Evolutionary conservation across 2,888 invertebrate species (phyloP), one percentile per base, ranked within the genome.

Genomic region (Ophion obscuratus): DNA sequence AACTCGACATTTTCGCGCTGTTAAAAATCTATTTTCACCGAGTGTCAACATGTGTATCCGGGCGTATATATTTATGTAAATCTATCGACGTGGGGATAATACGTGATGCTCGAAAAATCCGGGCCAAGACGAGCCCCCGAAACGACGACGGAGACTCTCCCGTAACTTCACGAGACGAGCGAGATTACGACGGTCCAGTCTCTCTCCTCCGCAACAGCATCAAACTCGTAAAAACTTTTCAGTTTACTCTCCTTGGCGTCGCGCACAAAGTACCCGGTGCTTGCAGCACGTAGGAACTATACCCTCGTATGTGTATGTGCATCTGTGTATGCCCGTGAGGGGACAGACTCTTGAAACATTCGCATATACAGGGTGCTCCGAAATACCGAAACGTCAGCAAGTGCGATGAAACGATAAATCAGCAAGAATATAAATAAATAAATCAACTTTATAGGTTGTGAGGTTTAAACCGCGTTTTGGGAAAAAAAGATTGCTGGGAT

Each of bases 21-120:
- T 84, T 76, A 77, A 88, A 89, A 82, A 74, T 83, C 87, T 87
- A 88, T 88, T 88, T 89, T 87, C 82, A 86, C 83, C 76, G 68
- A 76, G 85, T 77, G 84, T 87, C 81, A 71, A 87, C 47, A 14
- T 3, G 14, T 3, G 40, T 40, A 40, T 7, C 40, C 4, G 40
- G 7, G 47, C 14, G 10, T 20, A 64, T 44, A n/a, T 66, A 31
- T 66, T n/a, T 66, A 64, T 64, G 24, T 64, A 64, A 61, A 61
- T 61, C n/a, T 61, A 61, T 61, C 20, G 61, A 24, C 20, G 61
- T n/a, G 24, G 20, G 62, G 24, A 27, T 62, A 31, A 20, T 57
- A 71, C 71, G 82, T 76, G 71, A 24, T 62, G 77, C 71, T 77
- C 66, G 75, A 82, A 81, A 84, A 84, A 84, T 81, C 66, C 76